Conservation (phyloP, 2,888 invertebrate species). For the Drosophila putrida region DNA sequence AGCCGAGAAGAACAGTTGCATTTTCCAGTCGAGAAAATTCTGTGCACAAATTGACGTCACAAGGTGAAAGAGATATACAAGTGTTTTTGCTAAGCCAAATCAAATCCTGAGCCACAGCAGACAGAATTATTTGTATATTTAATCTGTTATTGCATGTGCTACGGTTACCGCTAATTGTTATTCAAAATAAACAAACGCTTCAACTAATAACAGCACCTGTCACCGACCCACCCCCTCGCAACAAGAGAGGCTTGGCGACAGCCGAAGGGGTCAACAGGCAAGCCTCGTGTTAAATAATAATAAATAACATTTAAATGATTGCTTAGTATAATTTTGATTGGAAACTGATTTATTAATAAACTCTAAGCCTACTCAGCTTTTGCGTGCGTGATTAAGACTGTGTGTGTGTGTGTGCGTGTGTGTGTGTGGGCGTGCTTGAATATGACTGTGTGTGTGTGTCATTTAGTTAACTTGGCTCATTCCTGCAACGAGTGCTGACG, state of each 20-base stretch:
- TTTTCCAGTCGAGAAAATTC: constrained; percentile 24
- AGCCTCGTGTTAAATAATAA: constrained; percentile 18
- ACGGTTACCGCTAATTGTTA: constrained; percentile 18
- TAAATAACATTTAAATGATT: background rate
- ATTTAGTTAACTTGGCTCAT: constrained; percentile 14
- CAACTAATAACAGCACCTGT: constrained; percentile 36
- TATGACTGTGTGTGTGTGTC: background rate
- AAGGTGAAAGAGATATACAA: constrained; percentile 7
- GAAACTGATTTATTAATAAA: background rate
- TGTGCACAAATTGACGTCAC: constrained; percentile 21
- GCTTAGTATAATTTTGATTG: background rate
- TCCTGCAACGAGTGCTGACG: background rate
- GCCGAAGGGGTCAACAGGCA: constrained; percentile 19
- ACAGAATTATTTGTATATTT: background rate
- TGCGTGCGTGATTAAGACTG: background rate
- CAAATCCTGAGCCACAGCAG: constrained; percentile 17
- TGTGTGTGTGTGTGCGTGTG: background rate
- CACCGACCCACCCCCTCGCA: constrained; percentile 12
- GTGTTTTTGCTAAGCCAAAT: constrained; percentile 6
- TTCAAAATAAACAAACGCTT: constrained; percentile 31
- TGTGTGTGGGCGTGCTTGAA: too few species aligned
- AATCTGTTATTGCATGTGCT: constrained; percentile 21
- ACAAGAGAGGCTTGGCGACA: constrained; percentile 1
- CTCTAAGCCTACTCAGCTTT: constrained; percentile 15
- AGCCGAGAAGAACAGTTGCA: constrained; percentile 21